Evolutionary conservation across 2,888 invertebrate species (phyloP).

Genomic region (Pandemis cinnamomeana): DNA sequence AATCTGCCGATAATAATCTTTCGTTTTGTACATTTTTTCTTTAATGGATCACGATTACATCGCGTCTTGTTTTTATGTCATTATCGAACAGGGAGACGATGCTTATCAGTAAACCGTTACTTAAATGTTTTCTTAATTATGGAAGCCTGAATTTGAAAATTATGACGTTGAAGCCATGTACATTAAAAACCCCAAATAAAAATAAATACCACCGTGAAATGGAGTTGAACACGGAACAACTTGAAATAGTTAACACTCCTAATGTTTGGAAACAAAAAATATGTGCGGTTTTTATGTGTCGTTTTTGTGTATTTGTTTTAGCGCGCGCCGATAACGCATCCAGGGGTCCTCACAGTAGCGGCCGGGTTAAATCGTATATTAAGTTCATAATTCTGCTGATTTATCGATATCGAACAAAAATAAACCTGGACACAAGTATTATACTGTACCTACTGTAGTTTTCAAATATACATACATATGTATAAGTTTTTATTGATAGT

Average conservation of each 20-base stretch:
- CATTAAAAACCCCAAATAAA: neutral
- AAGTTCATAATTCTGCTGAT: neutral
- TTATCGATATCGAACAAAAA: neutral
- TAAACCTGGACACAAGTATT: neutral
- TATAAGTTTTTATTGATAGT: no score
- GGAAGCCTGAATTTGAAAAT: conserved; percentile 2
- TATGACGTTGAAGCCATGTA: neutral
- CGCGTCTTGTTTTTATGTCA: conserved; percentile 39
- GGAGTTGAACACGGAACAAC: conserved; percentile 56
- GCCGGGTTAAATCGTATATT: conserved; percentile 27
- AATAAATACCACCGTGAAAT: conserved; percentile 48
- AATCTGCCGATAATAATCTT: conserved; percentile 63
- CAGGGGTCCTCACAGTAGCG: conserved; percentile 45
- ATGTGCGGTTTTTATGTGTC: conserved; percentile 69
- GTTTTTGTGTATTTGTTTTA: conserved; percentile 78
- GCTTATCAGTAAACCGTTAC: conserved; percentile 34
- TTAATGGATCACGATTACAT: conserved; percentile 59
- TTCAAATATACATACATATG: no score
- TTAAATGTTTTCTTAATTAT: conserved; percentile 34
- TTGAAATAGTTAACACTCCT: conserved; percentile 72
- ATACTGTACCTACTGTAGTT: neutral
- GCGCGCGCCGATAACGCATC: conserved; percentile 68
- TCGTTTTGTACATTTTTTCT: conserved; percentile 56
- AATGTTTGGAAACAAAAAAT: conserved; percentile 68
- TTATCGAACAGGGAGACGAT: conserved; percentile 34